Percentiles rank a stretch among this genome's conserved stretches.
These are phyloP conservation scores for Muscicapa adusta DNA, from an alignment of 2,113 vertebrate species.

Conservation along the genomic window DNA sequence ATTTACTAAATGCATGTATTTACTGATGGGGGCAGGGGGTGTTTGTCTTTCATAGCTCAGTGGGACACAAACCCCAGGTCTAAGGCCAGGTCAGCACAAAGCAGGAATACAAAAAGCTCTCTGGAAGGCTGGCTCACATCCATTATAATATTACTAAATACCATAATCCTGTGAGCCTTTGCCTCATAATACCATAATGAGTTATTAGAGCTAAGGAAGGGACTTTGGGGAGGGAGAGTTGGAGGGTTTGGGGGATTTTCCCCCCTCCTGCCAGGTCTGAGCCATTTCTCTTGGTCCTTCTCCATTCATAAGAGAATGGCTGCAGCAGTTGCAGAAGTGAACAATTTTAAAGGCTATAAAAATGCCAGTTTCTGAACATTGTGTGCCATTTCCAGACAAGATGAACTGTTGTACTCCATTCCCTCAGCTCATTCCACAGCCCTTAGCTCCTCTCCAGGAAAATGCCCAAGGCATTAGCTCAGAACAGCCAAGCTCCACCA, in stretches of 20 bases:
- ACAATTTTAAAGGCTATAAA: not conserved
- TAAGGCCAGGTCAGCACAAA: not conserved
- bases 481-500: accelerated
- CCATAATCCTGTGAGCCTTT: constrained; percentile 12
- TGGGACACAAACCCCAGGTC: not conserved
- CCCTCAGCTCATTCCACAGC: not conserved
- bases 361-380: not conserved
- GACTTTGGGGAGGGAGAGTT: not conserved
- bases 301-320: not conserved
- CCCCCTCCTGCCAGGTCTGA: not conserved
- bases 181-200: constrained; percentile 26
- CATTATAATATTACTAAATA: not conserved
- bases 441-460: not conserved
- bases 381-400: not conserved
- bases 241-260: not conserved
- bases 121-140: not conserved
- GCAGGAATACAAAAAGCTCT: not conserved
- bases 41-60: not conserved
- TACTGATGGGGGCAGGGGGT: not conserved
- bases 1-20: not conserved
- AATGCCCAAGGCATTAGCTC: not conserved
- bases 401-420: not conserved
- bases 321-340: not conserved
- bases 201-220: constrained; percentile 31
- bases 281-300: not conserved